These are phyloP conservation scores for Sarotherodon lohbergeri DNA, from an alignment of 2,113 vertebrate species.

Conservation along the genomic window DNA sequence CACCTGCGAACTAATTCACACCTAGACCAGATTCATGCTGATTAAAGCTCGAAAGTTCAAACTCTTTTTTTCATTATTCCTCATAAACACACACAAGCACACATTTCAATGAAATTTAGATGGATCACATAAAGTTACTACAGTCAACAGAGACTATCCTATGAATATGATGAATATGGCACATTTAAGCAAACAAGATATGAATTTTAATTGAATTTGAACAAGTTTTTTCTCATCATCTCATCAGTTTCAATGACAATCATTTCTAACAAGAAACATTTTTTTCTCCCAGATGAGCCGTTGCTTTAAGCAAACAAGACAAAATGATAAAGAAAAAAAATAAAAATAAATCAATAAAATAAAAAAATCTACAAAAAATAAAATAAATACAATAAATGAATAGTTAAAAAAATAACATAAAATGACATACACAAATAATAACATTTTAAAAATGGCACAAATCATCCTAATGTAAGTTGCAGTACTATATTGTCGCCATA, in stretches of 20 bases:
- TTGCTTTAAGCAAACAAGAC: neutral
- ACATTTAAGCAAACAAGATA: neutral
- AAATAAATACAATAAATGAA: neutral
- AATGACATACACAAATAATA: neutral
- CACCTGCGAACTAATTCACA: neutral
- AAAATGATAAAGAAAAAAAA: neutral
- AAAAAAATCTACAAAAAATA: neutral
- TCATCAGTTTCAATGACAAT: neutral
- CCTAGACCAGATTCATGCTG: neutral
- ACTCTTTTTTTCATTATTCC: neutral
- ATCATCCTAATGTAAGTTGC: neutral
- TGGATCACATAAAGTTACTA: neutral
- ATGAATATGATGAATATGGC: neutral
- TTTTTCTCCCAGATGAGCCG: neutral
- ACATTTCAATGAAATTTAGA: neutral
- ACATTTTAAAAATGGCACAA: accelerated
- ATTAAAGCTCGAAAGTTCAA: slow-evolving; percentile 21
- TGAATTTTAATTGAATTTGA: neutral
- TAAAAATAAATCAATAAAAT: neutral
- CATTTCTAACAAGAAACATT: neutral
- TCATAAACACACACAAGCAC: neutral
- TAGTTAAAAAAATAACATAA: accelerated
- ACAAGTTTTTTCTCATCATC: neutral
- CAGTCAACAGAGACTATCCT: neutral
- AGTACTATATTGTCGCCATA: accelerated